A percentile compares a stretch with the other conserved stretches of the same genome.
These are phyloP conservation scores for Tachycineta bicolor DNA, from an alignment of 2,113 vertebrate species.

Conservation along the genomic window DNA sequence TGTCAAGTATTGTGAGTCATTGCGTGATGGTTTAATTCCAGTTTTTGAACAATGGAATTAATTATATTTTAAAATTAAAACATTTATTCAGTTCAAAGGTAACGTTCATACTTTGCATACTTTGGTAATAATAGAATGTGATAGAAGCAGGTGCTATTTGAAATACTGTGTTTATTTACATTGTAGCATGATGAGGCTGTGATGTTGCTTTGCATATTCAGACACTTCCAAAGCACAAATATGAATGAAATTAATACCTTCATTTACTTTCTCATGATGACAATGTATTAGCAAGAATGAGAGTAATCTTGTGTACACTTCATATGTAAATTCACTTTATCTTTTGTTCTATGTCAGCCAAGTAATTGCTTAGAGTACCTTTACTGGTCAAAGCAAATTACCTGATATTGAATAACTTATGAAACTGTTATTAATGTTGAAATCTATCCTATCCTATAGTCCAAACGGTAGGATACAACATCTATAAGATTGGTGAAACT, in stretches of 20 bases:
- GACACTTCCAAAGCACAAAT: slow-evolving; percentile 9
- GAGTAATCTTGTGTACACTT: slow-evolving; percentile 7
- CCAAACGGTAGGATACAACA: neutral
- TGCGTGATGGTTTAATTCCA: neutral
- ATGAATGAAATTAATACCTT: slow-evolving; percentile 41
- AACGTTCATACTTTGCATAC: neutral
- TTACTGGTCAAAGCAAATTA: slow-evolving; percentile 14
- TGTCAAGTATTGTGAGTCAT: slow-evolving; percentile 15
- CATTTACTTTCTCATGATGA: slow-evolving; percentile 1
- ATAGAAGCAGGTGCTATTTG: slow-evolving; percentile 20
- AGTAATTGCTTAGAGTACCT: slow-evolving; percentile 10
- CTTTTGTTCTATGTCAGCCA: neutral
- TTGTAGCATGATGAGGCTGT: neutral
- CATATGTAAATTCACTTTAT: slow-evolving; percentile 6
- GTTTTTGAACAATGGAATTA: slow-evolving; percentile 25
- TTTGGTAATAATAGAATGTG: neutral
- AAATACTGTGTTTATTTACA: slow-evolving; percentile 37
- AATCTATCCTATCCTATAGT: neutral
- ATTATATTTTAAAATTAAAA: slow-evolving; percentile 16
- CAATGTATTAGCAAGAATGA: neutral
- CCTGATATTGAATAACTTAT: neutral
- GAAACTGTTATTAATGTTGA: neutral
- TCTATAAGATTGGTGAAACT: neutral
- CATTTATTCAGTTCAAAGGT: slow-evolving; percentile 2
- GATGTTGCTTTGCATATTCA: slow-evolving; percentile 32